A percentile compares a stretch with the other conserved stretches of the same genome.
Conservation (phyloP, 2,888 invertebrate genomes). For the Diarsia brunnea region DNA sequence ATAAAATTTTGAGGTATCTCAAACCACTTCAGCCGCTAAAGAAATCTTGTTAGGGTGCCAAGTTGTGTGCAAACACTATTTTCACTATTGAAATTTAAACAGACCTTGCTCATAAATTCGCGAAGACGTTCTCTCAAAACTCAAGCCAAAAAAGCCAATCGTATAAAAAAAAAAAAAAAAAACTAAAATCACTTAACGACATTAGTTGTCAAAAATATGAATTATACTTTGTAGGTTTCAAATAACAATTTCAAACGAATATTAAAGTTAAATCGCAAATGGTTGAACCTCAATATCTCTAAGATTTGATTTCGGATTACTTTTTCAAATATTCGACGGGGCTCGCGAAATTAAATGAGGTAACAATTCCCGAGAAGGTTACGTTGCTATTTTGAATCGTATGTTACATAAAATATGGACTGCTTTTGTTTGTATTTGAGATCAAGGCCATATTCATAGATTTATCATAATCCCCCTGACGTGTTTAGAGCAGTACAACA, state of each 20-base stretch:
- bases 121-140: slow-evolving; percentile 30
- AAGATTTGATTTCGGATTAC: slow-evolving; percentile 65
- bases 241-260: slow-evolving; percentile 50
- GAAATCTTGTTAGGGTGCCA: slow-evolving; percentile 29
- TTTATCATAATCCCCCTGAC: slow-evolving; percentile 41
- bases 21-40: not conserved
- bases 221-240: slow-evolving; percentile 46
- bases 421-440: slow-evolving; percentile 14
- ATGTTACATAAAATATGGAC: slow-evolving; percentile 27
- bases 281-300: slow-evolving; percentile 53
- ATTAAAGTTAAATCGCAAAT: slow-evolving; percentile 48
- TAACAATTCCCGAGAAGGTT: slow-evolving; percentile 34
- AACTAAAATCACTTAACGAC: slow-evolving; percentile 54
- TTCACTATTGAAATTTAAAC: slow-evolving; percentile 37
- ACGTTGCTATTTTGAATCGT: slow-evolving; percentile 41
- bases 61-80: slow-evolving; percentile 32
- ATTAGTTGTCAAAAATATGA: slow-evolving; percentile 58
- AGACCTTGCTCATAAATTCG: slow-evolving; percentile 37
- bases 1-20: not conserved
- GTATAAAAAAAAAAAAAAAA: too few relatives aligned
- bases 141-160: slow-evolving; percentile 41
- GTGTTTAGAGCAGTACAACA: slow-evolving; percentile 17
- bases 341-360: slow-evolving; percentile 57
- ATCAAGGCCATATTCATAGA: slow-evolving; percentile 35
- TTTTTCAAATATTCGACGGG: slow-evolving; percentile 57